Base-by-base conservation (phyloP, 2,888 invertebrate genomes). In the Tiliacea aurago region DNA sequence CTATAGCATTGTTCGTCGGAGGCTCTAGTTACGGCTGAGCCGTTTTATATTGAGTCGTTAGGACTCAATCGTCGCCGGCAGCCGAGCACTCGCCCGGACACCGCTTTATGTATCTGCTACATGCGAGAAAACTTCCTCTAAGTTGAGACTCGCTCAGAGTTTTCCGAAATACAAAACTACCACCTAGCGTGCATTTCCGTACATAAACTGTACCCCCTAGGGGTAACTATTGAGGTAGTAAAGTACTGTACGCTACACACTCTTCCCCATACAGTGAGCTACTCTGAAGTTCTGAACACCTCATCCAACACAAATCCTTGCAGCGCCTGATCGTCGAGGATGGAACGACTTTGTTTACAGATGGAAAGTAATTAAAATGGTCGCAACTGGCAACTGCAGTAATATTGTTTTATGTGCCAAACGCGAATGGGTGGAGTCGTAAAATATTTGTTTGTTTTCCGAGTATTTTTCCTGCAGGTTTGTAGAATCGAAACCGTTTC, bases 1-100 rank as follows among this genome's bases (percentile, higher is more conserved):
- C 83, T 73, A 80, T 72, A 73, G 80, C 62, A 83, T 80, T 83
- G 83, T 84, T 81, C 74, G 75, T 65, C 78, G 64, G 70, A 62
- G 80, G 75, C 80, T 83, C 86, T 75, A 74, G 85, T 83, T 83
- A 86, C 86, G 76, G 67, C 72, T 74, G 43, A 71, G 73, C 70
- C 77, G 76, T 76, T 84, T 85, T 82, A 86, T 82, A 80, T 80
- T 41, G 67, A 73, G 78, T 77, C 79, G 80, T 80, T 73, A 73
- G 69, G 80, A 86, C 86, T 86, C 77, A 69, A 76, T 84, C 76
- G 75, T 65, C 70, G 70, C 63, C 64, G 56, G 68, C 61, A 20
- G 51, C 55, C 45, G n/a, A 10, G 9, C 13, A 59, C n/a, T n/a
- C n/a, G n/a, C n/a, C 10, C 49, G 23, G 7, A 45, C n/a, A 20